Percentiles rank a stretch among this genome's conserved stretches.
Evolutionary conservation across 1,140 invertebrate genomes (phyloP).

Genomic region (Elysia chlorotica): DNA sequence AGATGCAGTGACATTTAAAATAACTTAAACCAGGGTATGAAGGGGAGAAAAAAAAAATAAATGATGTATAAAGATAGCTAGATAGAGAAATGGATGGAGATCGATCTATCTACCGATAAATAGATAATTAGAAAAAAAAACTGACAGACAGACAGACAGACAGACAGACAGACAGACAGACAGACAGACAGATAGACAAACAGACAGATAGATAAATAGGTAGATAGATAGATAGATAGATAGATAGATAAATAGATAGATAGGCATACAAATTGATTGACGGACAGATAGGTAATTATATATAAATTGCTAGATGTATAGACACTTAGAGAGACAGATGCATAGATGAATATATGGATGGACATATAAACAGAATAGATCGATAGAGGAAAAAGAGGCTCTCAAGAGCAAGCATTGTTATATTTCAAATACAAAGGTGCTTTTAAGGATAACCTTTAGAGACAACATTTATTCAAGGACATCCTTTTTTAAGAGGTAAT

Average conservation of each 20-base stretch:
- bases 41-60: too few species aligned
- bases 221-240: background rate
- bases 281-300: background rate
- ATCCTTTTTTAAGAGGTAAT: too few species aligned
- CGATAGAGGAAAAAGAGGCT: too few species aligned
- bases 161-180: background rate
- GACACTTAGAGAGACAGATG: background rate
- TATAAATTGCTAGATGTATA: background rate
- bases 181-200: background rate
- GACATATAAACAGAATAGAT: background rate
- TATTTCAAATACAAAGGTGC: too few species aligned
- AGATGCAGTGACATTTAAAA: too few species aligned
- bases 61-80: too few species aligned
- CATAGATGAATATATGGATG: background rate
- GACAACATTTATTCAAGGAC: too few species aligned
- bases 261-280: background rate
- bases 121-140: background rate
- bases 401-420: too few species aligned
- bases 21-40: too few species aligned
- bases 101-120: too few species aligned
- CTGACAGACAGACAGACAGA: background rate
- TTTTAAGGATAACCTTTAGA: too few species aligned
- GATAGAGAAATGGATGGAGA: too few species aligned
- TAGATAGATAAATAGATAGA: background rate
- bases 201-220: background rate